Evolutionary conservation across 2,113 vertebrate species (phyloP), one percentile per base, ranked within the genome.

Genomic region (Crotalus horridus): DNA sequence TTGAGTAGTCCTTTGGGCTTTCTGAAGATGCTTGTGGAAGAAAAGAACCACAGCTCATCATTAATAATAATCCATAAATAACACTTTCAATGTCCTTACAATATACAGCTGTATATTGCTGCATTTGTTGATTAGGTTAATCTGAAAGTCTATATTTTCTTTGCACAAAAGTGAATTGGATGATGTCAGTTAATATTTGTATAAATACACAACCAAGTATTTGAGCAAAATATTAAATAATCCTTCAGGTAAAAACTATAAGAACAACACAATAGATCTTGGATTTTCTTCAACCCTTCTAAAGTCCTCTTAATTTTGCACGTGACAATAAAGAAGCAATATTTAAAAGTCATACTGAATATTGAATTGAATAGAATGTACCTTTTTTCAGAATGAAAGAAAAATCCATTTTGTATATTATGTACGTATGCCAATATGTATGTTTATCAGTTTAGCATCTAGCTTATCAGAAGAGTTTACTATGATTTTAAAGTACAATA

Each of bases 51-150:
- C 89, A 69, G 58, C 46, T 93, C 89, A 24, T 91, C 85, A 93
- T 93, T 56, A 90, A 74, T 91, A 93, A 88, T 6, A 55, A 87
- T 85, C 53, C 85, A 87, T 88, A 88, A 93, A 91, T 93, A 91
- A 93, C 13, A 7, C 43, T n/a, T 87, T 93, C 56, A 33, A 91
- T 48, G 17, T 91, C 26, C 24, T 88, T 43, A 58, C 10, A 54
- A 64, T 93, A 46, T 3, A 51, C 17, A 89, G 15, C 87, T 94
- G 20, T 56, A 39, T 39, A 58, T 58, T 87, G 56, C 29, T 64
- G 20, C 48, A 90, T 69, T 24, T 92, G 48, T 89, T 89, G 55
- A 26, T 94, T 94, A 89, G 56, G 29, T 33, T 61, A 53, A 23
- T 4, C 91, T 88, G 29, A 85, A 93, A 93, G 51, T 85, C 51